These are phyloP conservation scores for Odontesthes bonariensis DNA, from an alignment of 2,113 vertebrate genomes.

Conservation along the genomic window DNA sequence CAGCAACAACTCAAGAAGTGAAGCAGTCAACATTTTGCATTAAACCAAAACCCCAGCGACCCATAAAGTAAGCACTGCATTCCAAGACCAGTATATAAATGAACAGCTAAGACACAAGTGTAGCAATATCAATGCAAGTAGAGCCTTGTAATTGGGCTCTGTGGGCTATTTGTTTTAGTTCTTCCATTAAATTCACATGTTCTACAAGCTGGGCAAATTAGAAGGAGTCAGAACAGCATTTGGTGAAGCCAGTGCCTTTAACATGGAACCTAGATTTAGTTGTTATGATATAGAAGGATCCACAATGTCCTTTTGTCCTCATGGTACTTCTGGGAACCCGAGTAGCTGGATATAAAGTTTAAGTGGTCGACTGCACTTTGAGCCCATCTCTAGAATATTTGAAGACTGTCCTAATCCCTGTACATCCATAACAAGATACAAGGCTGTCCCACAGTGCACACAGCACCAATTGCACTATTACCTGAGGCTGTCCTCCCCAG, in stretches of 20 bases:
- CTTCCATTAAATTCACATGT: slow-evolving; percentile 50
- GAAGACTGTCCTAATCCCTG: slow-evolving; percentile 59
- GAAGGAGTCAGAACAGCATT: not conserved
- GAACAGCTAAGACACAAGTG: slow-evolving; percentile 15
- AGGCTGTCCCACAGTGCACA: slow-evolving; percentile 24
- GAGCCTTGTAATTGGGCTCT: slow-evolving; percentile 64
- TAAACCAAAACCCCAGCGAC: slow-evolving; percentile 36
- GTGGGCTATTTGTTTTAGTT: slow-evolving; percentile 37
- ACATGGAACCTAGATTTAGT: not conserved
- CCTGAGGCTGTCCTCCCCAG: slow-evolving; percentile 6
- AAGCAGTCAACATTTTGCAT: slow-evolving; percentile 50
- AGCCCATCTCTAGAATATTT: slow-evolving; percentile 38
- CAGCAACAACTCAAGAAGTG: slow-evolving; percentile 22
- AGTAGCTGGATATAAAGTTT: slow-evolving; percentile 36
- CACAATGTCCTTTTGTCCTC: slow-evolving; percentile 8
- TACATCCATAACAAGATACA: slow-evolving; percentile 27
- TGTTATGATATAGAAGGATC: slow-evolving; percentile 9
- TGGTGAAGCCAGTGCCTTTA: slow-evolving; percentile 20
- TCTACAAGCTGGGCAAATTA: slow-evolving; percentile 39
- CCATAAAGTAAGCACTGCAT: slow-evolving; percentile 37
- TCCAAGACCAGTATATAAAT: slow-evolving; percentile 25
- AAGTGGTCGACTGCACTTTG: slow-evolving; percentile 29
- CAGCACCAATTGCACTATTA: slow-evolving; percentile 8
- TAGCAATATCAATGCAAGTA: slow-evolving; percentile 34
- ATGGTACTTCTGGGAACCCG: slow-evolving; percentile 2